Conservation (phyloP, 2,113 vertebrate genomes). For the Paraplagusia blochii region DNA sequence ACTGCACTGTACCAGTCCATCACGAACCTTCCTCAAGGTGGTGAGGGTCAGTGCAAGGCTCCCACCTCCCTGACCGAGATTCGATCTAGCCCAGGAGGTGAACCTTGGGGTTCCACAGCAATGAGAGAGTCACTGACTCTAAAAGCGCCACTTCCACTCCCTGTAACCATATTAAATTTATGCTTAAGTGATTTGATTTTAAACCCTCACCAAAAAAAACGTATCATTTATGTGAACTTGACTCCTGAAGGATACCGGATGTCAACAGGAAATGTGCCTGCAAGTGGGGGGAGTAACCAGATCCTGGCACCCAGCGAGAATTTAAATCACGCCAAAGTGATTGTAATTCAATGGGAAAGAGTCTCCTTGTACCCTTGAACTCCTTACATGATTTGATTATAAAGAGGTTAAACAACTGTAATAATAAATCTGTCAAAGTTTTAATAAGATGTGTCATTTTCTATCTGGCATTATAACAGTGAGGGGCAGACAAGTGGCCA, state of each 20-base stretch:
- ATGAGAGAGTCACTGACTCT: too few relatives aligned
- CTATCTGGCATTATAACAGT: conserved; percentile 34
- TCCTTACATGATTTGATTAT: conserved; percentile 57
- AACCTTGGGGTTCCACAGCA: too few relatives aligned
- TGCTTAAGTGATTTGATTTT: conserved; percentile 31
- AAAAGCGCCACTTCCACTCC: too few relatives aligned
- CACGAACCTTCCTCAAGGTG: too few relatives aligned
- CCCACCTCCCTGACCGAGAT: too few relatives aligned
- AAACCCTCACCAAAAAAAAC: conserved; percentile 1
- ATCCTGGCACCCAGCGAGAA: conserved; percentile 24
- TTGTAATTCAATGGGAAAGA: conserved; percentile 49
- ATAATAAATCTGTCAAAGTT: conserved; percentile 70
- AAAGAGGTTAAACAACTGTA: conserved; percentile 69
- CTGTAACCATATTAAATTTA: conserved; percentile 47
- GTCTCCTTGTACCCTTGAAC: conserved; percentile 67
- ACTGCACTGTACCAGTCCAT: too few relatives aligned
- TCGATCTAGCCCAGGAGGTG: too few relatives aligned
- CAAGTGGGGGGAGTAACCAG: conserved; percentile 23
- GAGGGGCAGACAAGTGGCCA: conserved; percentile 52
- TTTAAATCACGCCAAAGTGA: conserved; percentile 49
- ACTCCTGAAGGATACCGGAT: conserved; percentile 23
- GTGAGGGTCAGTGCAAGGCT: too few relatives aligned
- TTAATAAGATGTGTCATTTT: conserved; percentile 61
- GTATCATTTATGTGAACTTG: conserved; percentile 13
- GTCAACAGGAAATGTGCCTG: conserved; percentile 48